phyloP scores from a whole-genome alignment of 2,113 vertebrate genomes.

The Alces alces region DNA sequence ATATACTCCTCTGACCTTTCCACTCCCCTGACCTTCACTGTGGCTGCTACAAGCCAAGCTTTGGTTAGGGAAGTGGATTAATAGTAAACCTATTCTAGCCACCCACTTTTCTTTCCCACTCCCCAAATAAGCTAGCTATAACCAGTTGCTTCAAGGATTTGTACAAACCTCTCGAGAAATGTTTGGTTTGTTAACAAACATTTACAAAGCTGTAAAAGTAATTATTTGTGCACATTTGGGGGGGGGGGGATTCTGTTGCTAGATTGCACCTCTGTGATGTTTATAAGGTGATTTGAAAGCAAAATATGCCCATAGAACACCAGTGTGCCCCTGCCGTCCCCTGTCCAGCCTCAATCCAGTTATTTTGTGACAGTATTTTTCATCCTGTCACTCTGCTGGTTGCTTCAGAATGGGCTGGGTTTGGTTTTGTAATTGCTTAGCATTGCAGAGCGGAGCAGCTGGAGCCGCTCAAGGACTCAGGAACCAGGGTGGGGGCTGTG shows the following conservation, averaged over 20 bases:
- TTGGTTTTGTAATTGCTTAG: background rate
- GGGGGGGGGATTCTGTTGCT: background rate
- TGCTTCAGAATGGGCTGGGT: background rate
- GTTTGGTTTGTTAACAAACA: background rate
- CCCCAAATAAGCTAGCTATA: background rate
- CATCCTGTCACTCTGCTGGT: background rate
- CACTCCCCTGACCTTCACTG: background rate
- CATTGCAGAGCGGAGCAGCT: rapidly evolving
- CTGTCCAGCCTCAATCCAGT: background rate
- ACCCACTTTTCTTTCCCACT: background rate
- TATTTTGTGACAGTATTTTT: background rate
- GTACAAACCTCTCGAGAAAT: background rate
- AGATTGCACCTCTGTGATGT: background rate
- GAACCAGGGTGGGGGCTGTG: background rate
- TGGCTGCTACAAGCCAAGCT: background rate
- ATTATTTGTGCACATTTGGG: background rate
- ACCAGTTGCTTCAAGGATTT: background rate
- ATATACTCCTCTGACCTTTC: slow-evolving; percentile 15
- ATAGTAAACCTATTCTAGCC: background rate
- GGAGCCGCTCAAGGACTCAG: background rate
- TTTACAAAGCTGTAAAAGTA: slow-evolving; percentile 26
- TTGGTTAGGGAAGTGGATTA: background rate
- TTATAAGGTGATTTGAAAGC: slow-evolving; percentile 13
- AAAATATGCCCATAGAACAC: background rate
- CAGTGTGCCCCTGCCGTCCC: no score